Conservation (phyloP, 2,797 vertebrate genomes). For the Anas bernieri region DNA sequence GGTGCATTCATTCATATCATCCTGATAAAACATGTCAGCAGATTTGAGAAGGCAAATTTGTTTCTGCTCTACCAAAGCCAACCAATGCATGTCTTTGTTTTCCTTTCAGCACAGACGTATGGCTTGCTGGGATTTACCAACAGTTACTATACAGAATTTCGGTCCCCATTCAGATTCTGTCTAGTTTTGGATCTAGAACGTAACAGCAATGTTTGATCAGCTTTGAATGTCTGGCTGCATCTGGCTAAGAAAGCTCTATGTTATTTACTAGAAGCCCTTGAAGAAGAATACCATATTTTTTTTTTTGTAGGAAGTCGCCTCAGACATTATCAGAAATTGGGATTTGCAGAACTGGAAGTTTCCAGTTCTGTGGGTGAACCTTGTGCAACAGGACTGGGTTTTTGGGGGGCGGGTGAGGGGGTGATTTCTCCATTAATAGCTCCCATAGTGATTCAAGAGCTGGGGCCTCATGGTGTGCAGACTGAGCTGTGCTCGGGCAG, state of each 20-base stretch:
- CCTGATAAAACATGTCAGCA: conserved; percentile 1
- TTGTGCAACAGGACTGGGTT: no score
- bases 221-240: background rate
- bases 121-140: conserved; percentile 37
- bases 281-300: background rate
- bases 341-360: background rate
- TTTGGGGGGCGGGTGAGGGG: no score
- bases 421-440: no score
- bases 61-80: conserved; percentile 2
- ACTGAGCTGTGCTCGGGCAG: no score
- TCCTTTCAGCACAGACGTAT: background rate
- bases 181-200: background rate
- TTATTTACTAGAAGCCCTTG: background rate
- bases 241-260: background rate
- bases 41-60: background rate
- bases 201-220: background rate
- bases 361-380: background rate
- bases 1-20: background rate
- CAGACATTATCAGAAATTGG: no score
- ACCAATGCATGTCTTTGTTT: background rate
- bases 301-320: background rate
- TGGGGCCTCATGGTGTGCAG: no score
- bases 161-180: background rate
- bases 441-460: no score
- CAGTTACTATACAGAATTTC: background rate